Evolutionary conservation across 2,113 vertebrate species (phyloP).

Genomic region (Pelusios castaneus): DNA sequence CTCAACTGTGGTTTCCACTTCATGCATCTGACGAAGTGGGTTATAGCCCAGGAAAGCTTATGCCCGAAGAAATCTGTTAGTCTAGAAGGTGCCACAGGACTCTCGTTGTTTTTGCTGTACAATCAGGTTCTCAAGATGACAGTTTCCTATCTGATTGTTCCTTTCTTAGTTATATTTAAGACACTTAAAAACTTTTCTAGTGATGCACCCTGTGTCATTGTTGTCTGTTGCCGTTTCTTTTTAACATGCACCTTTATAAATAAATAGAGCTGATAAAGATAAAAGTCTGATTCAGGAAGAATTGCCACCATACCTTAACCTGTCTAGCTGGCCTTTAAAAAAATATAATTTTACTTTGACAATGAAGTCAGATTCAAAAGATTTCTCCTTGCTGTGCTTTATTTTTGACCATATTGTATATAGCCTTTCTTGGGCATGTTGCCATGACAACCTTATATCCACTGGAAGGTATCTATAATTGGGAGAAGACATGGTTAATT

Average conservation of each 20-base stretch:
- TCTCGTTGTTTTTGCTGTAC: too few relatives aligned
- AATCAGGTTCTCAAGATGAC: fast-evolving
- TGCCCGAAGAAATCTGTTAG: too few relatives aligned
- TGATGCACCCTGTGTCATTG: not conserved
- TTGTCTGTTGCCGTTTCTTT: not conserved
- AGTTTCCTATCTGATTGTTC: not conserved
- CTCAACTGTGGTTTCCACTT: too few relatives aligned
- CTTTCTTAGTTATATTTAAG: not conserved
- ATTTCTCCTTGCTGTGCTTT: slow-evolving; percentile 58
- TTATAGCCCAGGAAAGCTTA: too few relatives aligned
- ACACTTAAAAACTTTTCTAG: not conserved
- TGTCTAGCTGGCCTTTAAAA: not conserved
- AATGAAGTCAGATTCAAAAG: slow-evolving; percentile 25
- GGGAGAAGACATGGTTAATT: slow-evolving; percentile 65
- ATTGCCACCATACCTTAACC: not conserved
- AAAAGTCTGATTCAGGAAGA: not conserved
- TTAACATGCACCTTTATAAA: fast-evolving
- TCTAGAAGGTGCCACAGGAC: too few relatives aligned
- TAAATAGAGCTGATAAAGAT: not conserved
- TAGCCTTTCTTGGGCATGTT: slow-evolving; percentile 66
- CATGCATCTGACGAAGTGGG: too few relatives aligned
- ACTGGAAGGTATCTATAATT: slow-evolving; percentile 63
- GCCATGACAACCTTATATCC: slow-evolving; percentile 72
- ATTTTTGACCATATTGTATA: slow-evolving; percentile 56
- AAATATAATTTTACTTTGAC: slow-evolving; percentile 38